Evolutionary conservation across 2,797 vertebrate genomes (phyloP), one percentile per base, ranked within the genome.

Genomic region (Manis javanica): DNA sequence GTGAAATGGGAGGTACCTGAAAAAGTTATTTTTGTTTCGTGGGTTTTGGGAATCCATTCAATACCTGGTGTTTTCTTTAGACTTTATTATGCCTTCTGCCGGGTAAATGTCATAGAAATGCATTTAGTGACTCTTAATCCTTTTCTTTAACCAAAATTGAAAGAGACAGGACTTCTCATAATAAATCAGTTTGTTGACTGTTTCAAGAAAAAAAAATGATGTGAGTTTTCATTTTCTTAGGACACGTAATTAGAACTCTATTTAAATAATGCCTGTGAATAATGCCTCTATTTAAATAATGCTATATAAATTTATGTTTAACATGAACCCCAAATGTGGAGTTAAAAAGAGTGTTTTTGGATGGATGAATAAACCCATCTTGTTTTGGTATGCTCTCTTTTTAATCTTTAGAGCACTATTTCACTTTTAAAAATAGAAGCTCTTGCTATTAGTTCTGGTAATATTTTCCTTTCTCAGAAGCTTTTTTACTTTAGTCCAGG

Each of bases 61-160:
- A 97, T 98, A 82, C 92, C 91, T 97, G 85, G 82, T 98, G 98
- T 98, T 98, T 98, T 98, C 96, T 97, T 98, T 97, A 98, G 98
- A 94, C 92, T 96, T 95, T 37, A 96, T 98, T 97, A 91, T 98
- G 78, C 86, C 68, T 96, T 98, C 96, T 98, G 97, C 97, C 98
- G 91, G 68, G 97, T 98, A 7, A 97, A 96, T 97, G 97, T 98
- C 98, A 96, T 95, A 96, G 94, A 96, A 96, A 96, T 93, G 95
- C 88, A 95, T 96, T 98, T 98, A 98, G 90, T 95, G 91, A 77
- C 95, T 97, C 97, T 95, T 98, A 98, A 97, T 98, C 96, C 98
- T 92, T 98, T 97, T 97, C 98, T 98, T 97, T 96, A 94, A 97
- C 96, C 94, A 95, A 96, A 95, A 97, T 13, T 97, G 93, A 94